Base-by-base conservation (phyloP, 2,888 invertebrate genomes). In the Brachyptera putata region DNA sequence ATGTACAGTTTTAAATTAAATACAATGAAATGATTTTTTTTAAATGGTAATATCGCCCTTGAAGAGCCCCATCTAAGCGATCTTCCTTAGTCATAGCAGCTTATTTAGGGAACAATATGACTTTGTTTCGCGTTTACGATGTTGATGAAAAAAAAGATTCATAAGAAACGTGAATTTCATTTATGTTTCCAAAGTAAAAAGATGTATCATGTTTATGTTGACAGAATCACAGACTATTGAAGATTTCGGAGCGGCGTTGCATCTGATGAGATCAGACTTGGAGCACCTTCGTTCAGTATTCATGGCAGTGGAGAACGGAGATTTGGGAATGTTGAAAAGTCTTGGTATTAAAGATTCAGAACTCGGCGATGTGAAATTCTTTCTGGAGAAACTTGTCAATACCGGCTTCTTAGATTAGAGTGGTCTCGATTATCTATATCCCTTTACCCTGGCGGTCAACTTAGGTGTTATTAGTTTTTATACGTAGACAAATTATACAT, bases 301-400 rank as follows among this genome's bases (percentile, higher is more conserved):
- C 77, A 91, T 94, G 87, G 95, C 95, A 9, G 94, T 95, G 30
- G 95, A 95, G 75, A 94, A 94, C 73, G 95, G 95, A 13, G 95
- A 95, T 74, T 81, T 95, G 63, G 93, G 94, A 62, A 92, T 94
- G 89, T 80, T 95, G 62, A 94, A 94, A 73, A 92, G 93, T 11
- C 82, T 95, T 64, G 95, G 95, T 67, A 95, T 95, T 76, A 94
- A 95, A 77, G 95, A 95, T 75, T 94, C 93, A 0, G 95, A 95
- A 74, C 81, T 95, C 65, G 94, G 94, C 16, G 95, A 95, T 73
- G 94, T 95, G 59, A 95, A 95, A 74, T 95, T 95, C 80, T 95
- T 95, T 83, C 82, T 95, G 71, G 95, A 95, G 80, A 94, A 95
- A 77, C 83, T 95, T 71, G 93, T 95, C 62, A 93, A 93, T 77